Evolutionary conservation across 2,113 vertebrate species (phyloP), one percentile per base, ranked within the genome.

Genomic region (Pachypanchax playfairii): DNA sequence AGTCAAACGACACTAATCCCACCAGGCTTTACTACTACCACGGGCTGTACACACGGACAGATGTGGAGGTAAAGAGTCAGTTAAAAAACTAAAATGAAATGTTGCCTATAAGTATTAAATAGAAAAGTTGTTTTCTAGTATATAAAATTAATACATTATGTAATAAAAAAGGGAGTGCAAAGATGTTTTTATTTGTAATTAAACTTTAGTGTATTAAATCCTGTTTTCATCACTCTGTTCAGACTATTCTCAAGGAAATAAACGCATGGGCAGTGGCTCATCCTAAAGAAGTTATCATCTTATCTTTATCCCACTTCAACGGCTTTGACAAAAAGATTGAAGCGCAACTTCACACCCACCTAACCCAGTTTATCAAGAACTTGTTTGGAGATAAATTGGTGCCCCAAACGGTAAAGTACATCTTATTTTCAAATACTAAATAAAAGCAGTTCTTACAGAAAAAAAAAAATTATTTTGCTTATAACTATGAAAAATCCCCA

Each of bases 231-330:
- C 20, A 0, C 5, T 63, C n/a, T 73, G 42, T 25, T 69, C 82
- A 88, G 87, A 84, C 70, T 33, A 29, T 70, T 47, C 75, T 88
- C 42, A 31, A 1, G 25, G 31, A 3, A 17, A 67, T 87, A 24
- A 47, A 72, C 2, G 56, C 43, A 3, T 88, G 84, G 87, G 72
- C 82, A 13, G 63, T 24, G 62, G 5, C 0, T 7, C 80, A 88
- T 24, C 86, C 78, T 9, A 85, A 54, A 47, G 86, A 88, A 61
- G 51, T 88, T 56, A 4, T 88, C 20, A 80, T 85, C 71, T 66
- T 88, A 52, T 60, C 75, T 25, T 66, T 88, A 4, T 87, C 82
- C 54, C 39, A 82, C 56, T 88, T 88, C 24, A 67, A 54, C 48
- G 78, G 65, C 2, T 82, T 82, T 17, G 44, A 74, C 47, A 55